These are phyloP conservation scores for Cephus rjabovi DNA, from an alignment of 2,888 invertebrate species.

Conservation along the genomic window DNA sequence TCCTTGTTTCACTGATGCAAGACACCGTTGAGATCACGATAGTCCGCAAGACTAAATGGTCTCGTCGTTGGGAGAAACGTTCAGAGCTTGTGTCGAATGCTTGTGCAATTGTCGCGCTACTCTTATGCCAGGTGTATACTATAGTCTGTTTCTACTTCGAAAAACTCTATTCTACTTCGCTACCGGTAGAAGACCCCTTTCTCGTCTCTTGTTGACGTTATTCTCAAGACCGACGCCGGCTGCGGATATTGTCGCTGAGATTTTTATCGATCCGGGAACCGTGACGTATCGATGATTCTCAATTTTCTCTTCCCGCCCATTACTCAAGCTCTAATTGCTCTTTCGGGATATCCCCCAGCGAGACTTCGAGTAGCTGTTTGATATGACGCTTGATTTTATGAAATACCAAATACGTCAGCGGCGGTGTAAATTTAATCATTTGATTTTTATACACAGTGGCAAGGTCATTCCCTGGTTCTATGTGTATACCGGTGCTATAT, in stretches of 20 bases:
- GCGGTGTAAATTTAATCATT: neutral
- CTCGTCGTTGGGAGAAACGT: neutral
- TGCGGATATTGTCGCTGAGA: neutral
- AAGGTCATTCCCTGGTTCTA: neutral
- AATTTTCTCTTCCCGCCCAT: neutral
- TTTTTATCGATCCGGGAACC: neutral
- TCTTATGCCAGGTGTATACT: neutral
- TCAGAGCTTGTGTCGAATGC: neutral
- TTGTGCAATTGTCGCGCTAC: neutral
- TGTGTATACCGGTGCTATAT: neutral
- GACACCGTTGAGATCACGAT: neutral
- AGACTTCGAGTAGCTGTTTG: neutral
- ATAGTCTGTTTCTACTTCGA: neutral
- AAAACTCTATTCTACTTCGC: neutral
- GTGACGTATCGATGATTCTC: constrained; percentile 2
- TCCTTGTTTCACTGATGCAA: neutral
- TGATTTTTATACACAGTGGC: neutral
- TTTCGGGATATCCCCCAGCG: neutral
- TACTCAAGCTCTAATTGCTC: neutral
- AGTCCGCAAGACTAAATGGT: neutral
- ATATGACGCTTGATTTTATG: neutral
- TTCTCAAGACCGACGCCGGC: neutral
- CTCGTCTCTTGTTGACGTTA: neutral
- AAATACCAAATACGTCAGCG: neutral
- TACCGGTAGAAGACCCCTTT: neutral